These are phyloP conservation scores for Ophion obscuratus DNA, from an alignment of 2,888 invertebrate species.

Conservation along the genomic window DNA sequence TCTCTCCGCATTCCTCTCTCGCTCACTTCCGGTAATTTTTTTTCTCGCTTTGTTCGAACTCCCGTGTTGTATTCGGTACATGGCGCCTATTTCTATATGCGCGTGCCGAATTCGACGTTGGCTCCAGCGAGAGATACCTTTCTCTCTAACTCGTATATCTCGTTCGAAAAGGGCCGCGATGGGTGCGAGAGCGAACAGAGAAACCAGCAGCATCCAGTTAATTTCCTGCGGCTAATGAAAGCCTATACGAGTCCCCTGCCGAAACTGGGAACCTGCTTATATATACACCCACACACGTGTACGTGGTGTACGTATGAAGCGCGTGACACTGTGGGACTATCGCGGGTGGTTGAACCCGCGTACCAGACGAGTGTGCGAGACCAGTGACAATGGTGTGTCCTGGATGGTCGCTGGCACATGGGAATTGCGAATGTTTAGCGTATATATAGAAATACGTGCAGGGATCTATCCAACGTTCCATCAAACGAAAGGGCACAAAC, in stretches of 20 bases:
- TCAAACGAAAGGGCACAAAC: slow-evolving; percentile 14
- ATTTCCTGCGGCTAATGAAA: slow-evolving; percentile 84
- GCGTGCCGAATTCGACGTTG: slow-evolving; percentile 23
- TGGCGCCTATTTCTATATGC: slow-evolving; percentile 13
- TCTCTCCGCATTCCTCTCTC: not conserved
- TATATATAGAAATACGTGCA: slow-evolving; percentile 12
- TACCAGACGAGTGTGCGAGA: slow-evolving; percentile 42
- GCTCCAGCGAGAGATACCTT: slow-evolving; percentile 32
- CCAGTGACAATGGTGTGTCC: slow-evolving; percentile 55
- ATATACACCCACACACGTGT: not conserved
- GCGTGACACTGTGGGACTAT: slow-evolving; percentile 52
- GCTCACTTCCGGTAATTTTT: not conserved
- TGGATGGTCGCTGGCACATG: slow-evolving; percentile 36
- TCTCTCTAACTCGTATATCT: slow-evolving; percentile 14
- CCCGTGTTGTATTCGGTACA: not conserved
- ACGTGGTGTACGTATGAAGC: slow-evolving; percentile 11
- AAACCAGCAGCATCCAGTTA: slow-evolving; percentile 76
- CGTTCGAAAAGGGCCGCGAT: slow-evolving; percentile 35
- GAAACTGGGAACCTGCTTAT: slow-evolving; percentile 59
- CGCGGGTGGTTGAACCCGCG: slow-evolving; percentile 41
- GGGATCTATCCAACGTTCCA: not conserved
- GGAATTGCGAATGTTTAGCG: slow-evolving; percentile 32
- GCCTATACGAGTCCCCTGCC: slow-evolving; percentile 65
- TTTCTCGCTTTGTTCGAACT: not conserved
- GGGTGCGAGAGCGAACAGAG: slow-evolving; percentile 47